These are phyloP conservation scores for Oncorhynchus kisutch DNA, from an alignment of 2,113 vertebrate genomes.

Conservation along the genomic window DNA sequence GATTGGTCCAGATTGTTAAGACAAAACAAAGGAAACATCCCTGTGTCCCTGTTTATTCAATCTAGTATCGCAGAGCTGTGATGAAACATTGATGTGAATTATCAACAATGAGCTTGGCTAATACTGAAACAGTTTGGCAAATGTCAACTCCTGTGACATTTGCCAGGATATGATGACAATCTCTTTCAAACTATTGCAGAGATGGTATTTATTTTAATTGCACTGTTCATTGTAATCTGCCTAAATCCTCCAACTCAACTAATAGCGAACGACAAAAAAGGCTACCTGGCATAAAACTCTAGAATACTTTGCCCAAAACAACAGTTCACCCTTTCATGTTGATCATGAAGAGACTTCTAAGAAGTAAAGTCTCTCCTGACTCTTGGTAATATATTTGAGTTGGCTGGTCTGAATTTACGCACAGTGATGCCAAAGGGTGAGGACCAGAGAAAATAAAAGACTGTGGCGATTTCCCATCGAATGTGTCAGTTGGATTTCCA, in stretches of 20 bases:
- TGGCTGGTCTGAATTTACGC: conserved; percentile 32
- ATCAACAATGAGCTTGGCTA: not conserved
- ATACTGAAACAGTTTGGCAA: not conserved
- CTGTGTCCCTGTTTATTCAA: not conserved
- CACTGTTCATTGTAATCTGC: conserved; percentile 14
- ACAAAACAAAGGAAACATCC: not conserved
- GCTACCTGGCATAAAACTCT: conserved; percentile 26
- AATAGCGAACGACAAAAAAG: conserved; percentile 16
- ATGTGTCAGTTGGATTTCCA: not conserved
- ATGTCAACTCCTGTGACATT: not conserved
- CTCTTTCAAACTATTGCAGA: not conserved
- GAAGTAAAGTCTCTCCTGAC: conserved; percentile 9
- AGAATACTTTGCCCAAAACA: conserved; percentile 20
- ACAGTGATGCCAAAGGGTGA: conserved; percentile 22
- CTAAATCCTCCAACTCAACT: conserved; percentile 24
- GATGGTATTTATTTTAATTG: conserved; percentile 4
- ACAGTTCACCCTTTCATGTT: conserved; percentile 29
- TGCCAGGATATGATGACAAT: too few relatives aligned
- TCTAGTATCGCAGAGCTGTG: not conserved
- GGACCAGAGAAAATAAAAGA: conserved; percentile 7
- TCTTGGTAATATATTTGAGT: conserved; percentile 44
- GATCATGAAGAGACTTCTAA: conserved; percentile 11
- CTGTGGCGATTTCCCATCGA: not conserved
- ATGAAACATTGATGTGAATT: not conserved
- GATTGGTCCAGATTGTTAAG: not conserved